phyloP scores from a whole-genome alignment of 2,888 invertebrate species.

The Melanotus villosus region DNA sequence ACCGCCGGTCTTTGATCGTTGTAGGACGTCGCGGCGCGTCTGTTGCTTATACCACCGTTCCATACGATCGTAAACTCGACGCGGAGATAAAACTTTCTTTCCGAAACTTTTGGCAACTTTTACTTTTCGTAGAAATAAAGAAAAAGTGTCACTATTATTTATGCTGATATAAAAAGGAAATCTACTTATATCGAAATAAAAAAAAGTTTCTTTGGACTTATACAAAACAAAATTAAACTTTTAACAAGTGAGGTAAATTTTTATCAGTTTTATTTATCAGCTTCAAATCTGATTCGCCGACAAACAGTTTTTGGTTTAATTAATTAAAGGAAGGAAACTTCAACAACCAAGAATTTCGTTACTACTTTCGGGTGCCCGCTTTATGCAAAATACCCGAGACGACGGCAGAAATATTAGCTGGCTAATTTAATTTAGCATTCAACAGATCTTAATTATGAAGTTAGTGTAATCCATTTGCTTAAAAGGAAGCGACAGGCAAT shows the following conservation, averaged over 20 bases:
- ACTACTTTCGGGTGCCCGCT: neutral
- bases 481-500: constrained; percentile 9
- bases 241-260: constrained; percentile 5
- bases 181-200: neutral
- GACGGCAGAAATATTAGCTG: constrained; percentile 10
- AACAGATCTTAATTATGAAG: constrained; percentile 27
- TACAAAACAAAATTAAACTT: neutral
- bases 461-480: constrained; percentile 13
- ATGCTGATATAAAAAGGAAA: neutral
- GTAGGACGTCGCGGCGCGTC: constrained; percentile 44
- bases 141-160: neutral
- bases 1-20: constrained; percentile 41
- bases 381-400: constrained; percentile 5
- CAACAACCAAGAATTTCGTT: neutral
- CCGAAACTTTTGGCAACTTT: constrained; percentile 17
- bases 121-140: constrained; percentile 19
- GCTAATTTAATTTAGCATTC: constrained; percentile 24
- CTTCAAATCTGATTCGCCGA: too few relatives aligned
- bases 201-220: neutral
- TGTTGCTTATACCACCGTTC: neutral
- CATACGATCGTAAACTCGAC: constrained; percentile 13
- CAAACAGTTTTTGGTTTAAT: too few relatives aligned
- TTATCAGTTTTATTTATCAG: neutral
- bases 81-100: constrained; percentile 10
- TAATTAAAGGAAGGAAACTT: neutral